phyloP scores from a whole-genome alignment of 2,113 vertebrate species.

The Malurus melanocephalus region DNA sequence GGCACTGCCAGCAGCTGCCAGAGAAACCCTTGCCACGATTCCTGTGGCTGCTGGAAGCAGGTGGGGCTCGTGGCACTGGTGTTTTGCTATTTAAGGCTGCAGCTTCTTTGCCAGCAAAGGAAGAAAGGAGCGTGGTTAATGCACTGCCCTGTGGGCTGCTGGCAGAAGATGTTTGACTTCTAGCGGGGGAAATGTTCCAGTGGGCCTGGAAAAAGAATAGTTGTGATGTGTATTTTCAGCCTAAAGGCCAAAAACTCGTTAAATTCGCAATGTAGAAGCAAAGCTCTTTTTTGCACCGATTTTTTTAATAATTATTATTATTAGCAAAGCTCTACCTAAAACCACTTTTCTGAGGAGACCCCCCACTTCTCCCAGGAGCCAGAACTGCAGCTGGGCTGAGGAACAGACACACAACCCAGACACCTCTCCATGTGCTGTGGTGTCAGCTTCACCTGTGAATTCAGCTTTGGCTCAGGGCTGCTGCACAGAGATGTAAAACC shows the following conservation, averaged over 20 bases:
- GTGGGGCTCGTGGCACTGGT: not conserved
- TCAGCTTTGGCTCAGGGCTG: conserved; percentile 25
- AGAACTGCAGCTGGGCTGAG: not conserved
- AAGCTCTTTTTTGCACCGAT: not conserved
- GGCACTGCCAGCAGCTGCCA: not conserved
- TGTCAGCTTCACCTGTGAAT: conserved; percentile 43
- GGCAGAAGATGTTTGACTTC: not conserved
- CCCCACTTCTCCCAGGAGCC: not conserved
- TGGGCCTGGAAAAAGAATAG: not conserved
- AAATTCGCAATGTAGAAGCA: not conserved
- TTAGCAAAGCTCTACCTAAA: not conserved
- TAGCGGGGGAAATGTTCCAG: not conserved
- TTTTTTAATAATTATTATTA: not conserved
- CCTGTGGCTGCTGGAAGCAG: not conserved
- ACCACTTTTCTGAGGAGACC: not conserved
- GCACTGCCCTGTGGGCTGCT: not conserved
- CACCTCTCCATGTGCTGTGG: not conserved
- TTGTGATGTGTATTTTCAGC: not conserved
- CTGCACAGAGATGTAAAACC: conserved; percentile 19
- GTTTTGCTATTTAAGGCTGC: not conserved
- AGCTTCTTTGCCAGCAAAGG: not conserved
- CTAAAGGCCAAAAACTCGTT: not conserved
- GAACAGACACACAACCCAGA: not conserved
- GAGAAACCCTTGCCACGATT: not conserved
- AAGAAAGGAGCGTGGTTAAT: not conserved